Conservation (phyloP, 1,140 invertebrate genomes). For the Campoletis sonorensis region DNA sequence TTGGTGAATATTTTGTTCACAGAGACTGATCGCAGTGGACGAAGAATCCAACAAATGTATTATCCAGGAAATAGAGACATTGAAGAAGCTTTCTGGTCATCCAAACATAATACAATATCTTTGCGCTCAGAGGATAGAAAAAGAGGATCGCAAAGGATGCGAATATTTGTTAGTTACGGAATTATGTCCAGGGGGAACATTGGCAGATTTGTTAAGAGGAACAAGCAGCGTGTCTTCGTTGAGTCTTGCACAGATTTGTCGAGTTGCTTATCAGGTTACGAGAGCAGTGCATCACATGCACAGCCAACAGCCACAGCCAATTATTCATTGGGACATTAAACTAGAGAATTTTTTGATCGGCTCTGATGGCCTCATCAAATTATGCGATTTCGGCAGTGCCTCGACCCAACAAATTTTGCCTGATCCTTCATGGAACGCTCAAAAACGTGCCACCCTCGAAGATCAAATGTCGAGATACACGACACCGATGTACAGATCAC, state of each 20-base stretch:
- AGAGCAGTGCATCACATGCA: constrained; percentile 96
- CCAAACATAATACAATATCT: constrained; percentile 89
- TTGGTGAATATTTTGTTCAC: constrained; percentile 51
- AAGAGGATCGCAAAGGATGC: constrained; percentile 78
- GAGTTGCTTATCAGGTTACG: constrained; percentile 94
- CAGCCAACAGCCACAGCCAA: constrained; percentile 86
- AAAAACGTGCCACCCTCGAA: constrained; percentile 93
- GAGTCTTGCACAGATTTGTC: constrained; percentile 86
- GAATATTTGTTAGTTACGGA: constrained; percentile 86
- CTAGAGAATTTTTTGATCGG: constrained; percentile 87
- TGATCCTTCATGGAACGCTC: constrained; percentile 93
- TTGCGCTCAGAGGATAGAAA: constrained; percentile 84
- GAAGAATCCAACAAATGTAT: constrained; percentile 87
- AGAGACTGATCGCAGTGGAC: constrained; percentile 87
- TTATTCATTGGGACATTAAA: constrained; percentile 96
- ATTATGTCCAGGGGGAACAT: constrained; percentile 84
- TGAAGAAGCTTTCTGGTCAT: constrained; percentile 87
- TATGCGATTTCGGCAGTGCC: constrained; percentile 99
- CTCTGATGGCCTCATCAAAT: constrained; percentile 89
- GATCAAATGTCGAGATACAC: constrained; percentile 89
- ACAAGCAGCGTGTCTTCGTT: constrained; percentile 78
- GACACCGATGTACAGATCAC: constrained; percentile 93
- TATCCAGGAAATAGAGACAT: constrained; percentile 86
- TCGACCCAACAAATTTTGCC: constrained; percentile 90
- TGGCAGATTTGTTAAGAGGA: constrained; percentile 88